Base-by-base conservation (phyloP, 2,113 vertebrate genomes). In the Aspidoscelis tigris region DNA sequence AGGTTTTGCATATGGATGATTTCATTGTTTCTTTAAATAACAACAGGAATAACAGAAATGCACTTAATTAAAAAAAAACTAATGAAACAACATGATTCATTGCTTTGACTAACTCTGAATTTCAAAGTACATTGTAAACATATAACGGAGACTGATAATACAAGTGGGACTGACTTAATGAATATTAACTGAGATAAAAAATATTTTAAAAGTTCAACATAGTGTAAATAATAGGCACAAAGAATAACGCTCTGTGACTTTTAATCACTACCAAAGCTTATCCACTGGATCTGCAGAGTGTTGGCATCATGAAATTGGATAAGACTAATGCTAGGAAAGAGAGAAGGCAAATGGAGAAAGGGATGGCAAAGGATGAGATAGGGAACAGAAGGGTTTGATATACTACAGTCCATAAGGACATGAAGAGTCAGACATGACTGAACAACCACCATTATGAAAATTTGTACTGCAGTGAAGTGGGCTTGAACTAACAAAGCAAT, bases 181-280 rank as follows among this genome's bases (percentile, higher is more conserved):
- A 88, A 92, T 50, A 50, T 50, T 50, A 9, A 50, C 47, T 50
- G 47, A 50, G 47, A 50, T 50, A 73, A 84, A 76, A 55, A 82
- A 79, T 85, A 8, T 41, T 1, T 72, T 53, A 82, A 85, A 88
- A 71, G 39, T 71, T 77, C 47, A 78, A 9, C 7, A 82, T 64
- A 33, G n/a, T 58, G 33, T 92, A 92, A 50, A 43, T 26, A 72
- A 80, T 53, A 75, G 69, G 72, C 83, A 7, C 68, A 92, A 88
- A 82, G 86, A 91, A 16, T 86, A 79, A 82, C 83, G 91, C 91
- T 77, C 65, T 88, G 82, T 90, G 91, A 20, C 53, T 81, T 44
- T 66, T 41, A 78, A 43, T 86, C 58, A 43, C 75, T 87, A 92
- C 92, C 87, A 87, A 82, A 11, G 21, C 53, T 83, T 47, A 77